phyloP scores from a whole-genome alignment of 2,888 invertebrate species.

The Lordiphosa andalusiaca region DNA sequence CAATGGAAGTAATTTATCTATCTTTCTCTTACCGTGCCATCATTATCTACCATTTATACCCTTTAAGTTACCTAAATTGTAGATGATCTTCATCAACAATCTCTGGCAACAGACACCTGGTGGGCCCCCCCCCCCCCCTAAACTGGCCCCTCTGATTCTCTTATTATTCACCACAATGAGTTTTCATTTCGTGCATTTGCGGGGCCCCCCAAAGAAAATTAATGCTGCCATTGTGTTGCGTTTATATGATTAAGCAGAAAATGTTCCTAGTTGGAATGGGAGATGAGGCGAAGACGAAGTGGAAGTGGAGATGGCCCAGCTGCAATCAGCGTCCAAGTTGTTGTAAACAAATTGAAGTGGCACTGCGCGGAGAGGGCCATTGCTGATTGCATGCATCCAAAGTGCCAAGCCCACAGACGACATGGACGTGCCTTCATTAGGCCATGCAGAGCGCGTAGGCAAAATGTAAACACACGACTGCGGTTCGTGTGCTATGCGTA shows the following conservation, averaged over 20 bases:
- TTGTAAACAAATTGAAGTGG: constrained; percentile 67
- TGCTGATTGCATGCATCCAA: constrained; percentile 43
- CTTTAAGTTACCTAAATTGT: too few species aligned
- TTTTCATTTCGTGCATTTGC: constrained; percentile 46
- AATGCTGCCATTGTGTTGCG: constrained; percentile 51
- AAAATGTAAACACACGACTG: constrained; percentile 51
- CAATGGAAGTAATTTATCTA: too few species aligned
- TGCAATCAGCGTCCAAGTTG: constrained; percentile 52
- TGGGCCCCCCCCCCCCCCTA: too few species aligned
- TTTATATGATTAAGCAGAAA: constrained; percentile 57
- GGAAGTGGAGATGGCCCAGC: constrained; percentile 27
- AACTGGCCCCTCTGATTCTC: constrained; percentile 50
- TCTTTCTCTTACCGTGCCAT: too few species aligned
- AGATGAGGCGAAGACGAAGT: background rate
- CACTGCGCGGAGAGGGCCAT: constrained; percentile 35
- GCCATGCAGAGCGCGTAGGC: constrained; percentile 56
- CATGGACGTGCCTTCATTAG: constrained; percentile 66
- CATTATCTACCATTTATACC: too few species aligned
- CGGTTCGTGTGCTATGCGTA: constrained; percentile 52
- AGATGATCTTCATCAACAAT: too few species aligned
- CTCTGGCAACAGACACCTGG: too few species aligned
- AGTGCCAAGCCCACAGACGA: constrained; percentile 23
- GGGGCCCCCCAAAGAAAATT: constrained; percentile 45
- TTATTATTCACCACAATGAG: constrained; percentile 59
- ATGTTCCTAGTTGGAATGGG: constrained; percentile 4